Percentiles rank a stretch among this genome's conserved stretches.
Evolutionary conservation across 2,888 invertebrate genomes (phyloP).

Genomic region (Sinopyrophorus schimmeli): DNA sequence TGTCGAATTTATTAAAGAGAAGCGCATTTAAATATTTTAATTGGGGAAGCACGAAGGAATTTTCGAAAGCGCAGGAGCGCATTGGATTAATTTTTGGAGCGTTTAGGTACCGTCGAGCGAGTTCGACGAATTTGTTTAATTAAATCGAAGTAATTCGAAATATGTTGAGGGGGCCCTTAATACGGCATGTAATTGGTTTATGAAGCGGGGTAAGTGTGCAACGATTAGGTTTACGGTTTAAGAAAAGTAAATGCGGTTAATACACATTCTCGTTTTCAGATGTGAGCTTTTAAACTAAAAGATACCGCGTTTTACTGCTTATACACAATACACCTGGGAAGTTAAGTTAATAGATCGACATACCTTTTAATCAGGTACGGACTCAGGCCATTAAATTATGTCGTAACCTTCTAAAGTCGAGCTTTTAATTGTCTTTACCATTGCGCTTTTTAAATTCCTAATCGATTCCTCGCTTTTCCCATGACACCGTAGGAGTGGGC

Average conservation of each 20-base stretch:
- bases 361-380: conserved; percentile 29
- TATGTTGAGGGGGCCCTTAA: conserved; percentile 35
- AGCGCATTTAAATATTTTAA: too few relatives aligned
- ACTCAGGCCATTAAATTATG: conserved; percentile 26
- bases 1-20: too few relatives aligned
- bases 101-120: too few relatives aligned
- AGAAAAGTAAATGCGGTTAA: conserved; percentile 40
- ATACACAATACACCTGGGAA: conserved; percentile 35
- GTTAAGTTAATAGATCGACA: conserved; percentile 33
- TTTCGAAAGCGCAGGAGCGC: too few relatives aligned
- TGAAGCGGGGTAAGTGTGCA: conserved; percentile 40
- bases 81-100: too few relatives aligned
- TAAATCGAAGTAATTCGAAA: too few relatives aligned
- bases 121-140: too few relatives aligned
- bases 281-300: conserved; percentile 39
- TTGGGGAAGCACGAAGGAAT: too few relatives aligned
- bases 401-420: conserved; percentile 24
- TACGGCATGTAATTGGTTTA: conserved; percentile 44
- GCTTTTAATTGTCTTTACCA: too few relatives aligned
- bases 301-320: conserved; percentile 37
- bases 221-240: conserved; percentile 40
- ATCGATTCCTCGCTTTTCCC: too few relatives aligned
- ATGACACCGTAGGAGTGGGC: too few relatives aligned
- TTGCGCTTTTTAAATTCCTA: too few relatives aligned
- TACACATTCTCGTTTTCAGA: conserved; percentile 41